Base-by-base conservation (phyloP, 2,888 invertebrate species). In the Protonemura montana region DNA sequence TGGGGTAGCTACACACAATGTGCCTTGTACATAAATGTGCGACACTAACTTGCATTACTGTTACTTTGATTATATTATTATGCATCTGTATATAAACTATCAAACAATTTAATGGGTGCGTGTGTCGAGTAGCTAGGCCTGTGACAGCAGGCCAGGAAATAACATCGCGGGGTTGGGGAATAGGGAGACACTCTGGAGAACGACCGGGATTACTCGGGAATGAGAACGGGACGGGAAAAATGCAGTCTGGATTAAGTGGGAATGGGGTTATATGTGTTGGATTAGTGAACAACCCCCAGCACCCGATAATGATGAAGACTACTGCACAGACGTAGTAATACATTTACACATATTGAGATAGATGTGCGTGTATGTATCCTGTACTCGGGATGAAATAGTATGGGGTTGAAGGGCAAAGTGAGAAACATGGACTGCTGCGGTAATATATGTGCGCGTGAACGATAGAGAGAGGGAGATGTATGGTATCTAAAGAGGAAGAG, bases 181-280 rank as follows among this genome's bases (percentile, higher is more conserved):
- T 25, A 59, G 84, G 29, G 84, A 84, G 41, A 42, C 16, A 59
- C 16, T 3, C 16, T 59, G 84, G 83, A 35, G 21, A 25, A 30
- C 25, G 80, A 80, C 78, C 21, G 76, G 87, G 87, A 87, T 87
- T 87, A 87, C 87, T 85, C 41, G 81, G 82, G 85, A 87, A 87
- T 82, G 87, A 87, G 85, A 87, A 41, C 78, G 35, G 87, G 85
- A 87, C 82, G 87, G 42, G 87, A 82, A 87, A 87, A 87, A 85
- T 87, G 76, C 84, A 76, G 84, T 28, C 10, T 76, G 84, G 84
- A 84, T 84, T 84, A 84, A 26, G 84, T 59, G 84, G 26, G 5
- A 84, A 84, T 42, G 84, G 76, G 84, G 21, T 81, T 59, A 59
- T 59, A 59, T 30, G 30, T n/a, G 5, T 27, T 84, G 76, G 42